Conservation (phyloP, 2,888 invertebrate species). For the Sicus ferrugineus region DNA sequence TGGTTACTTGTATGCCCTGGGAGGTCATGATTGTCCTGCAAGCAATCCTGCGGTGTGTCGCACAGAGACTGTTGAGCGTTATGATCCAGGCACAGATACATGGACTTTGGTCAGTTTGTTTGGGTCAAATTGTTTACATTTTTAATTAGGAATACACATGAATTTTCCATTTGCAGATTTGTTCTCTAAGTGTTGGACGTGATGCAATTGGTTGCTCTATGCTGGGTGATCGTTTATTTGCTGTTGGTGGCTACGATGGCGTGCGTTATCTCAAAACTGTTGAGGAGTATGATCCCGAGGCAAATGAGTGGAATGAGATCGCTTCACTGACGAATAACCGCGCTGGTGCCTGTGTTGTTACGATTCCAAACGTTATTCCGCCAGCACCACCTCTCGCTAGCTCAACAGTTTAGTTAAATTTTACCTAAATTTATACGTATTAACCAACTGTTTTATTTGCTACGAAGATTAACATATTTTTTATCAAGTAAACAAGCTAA, state of each 20-base stretch:
- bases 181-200: conserved; percentile 81
- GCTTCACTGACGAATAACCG: conserved; percentile 82
- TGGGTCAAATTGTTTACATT: background rate
- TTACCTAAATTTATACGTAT: conserved; percentile 31
- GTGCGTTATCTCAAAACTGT: conserved; percentile 85
- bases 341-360: conserved; percentile 88
- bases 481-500: too few relatives aligned
- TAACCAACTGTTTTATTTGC: too few relatives aligned
- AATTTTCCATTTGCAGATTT: conserved; percentile 65
- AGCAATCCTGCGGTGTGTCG: conserved; percentile 83
- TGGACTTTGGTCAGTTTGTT: conserved; percentile 74
- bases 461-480: too few relatives aligned
- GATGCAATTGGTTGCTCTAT: conserved; percentile 90
- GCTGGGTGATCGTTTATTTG: conserved; percentile 78
- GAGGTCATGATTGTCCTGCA: conserved; percentile 93
- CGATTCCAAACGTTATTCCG: conserved; percentile 67
- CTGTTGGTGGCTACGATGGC: conserved; percentile 92
- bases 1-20: conserved; percentile 89
- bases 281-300: conserved; percentile 87
- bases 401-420: conserved; percentile 62
- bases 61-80: conserved; percentile 90
- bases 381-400: conserved; percentile 58
- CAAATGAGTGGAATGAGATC: conserved; percentile 80
- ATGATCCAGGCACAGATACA: conserved; percentile 78
- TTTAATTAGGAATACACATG: background rate